Conservation (phyloP, 2,797 vertebrate species). For the Sandelia bainsii region DNA sequence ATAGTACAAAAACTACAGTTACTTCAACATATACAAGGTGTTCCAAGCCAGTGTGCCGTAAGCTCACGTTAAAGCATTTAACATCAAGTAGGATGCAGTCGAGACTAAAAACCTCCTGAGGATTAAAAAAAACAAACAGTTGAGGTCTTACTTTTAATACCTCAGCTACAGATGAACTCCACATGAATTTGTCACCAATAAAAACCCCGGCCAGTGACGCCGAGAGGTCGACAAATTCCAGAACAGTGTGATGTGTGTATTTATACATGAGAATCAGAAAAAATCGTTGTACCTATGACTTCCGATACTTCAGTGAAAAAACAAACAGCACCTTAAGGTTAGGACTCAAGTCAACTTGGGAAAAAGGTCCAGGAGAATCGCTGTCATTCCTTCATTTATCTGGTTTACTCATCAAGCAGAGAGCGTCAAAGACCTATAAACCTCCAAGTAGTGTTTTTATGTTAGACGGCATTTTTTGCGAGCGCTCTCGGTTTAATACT, state of each 20-base stretch:
- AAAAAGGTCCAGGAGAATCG: not conserved
- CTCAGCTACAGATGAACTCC: not conserved
- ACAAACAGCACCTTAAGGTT: slow-evolving; percentile 28
- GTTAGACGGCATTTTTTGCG: not conserved
- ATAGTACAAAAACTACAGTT: not conserved
- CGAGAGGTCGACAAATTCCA: not conserved
- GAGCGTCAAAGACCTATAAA: not conserved
- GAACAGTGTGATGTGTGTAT: slow-evolving; percentile 2
- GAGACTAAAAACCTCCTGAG: slow-evolving; percentile 44
- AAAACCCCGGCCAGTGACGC: slow-evolving; percentile 2
- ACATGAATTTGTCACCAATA: not conserved
- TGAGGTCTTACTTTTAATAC: not conserved
- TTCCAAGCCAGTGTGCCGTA: too few species aligned
- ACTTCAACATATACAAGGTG: too few species aligned
- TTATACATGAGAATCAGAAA: not conserved
- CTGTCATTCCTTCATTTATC: slow-evolving; percentile 48
- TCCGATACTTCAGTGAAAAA: slow-evolving; percentile 21
- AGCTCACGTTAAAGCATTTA: too few species aligned
- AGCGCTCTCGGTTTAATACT: slow-evolving; percentile 13
- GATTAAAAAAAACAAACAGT: slow-evolving; percentile 16
- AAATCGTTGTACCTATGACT: slow-evolving; percentile 6
- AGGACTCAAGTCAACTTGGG: not conserved
- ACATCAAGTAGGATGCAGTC: not conserved
- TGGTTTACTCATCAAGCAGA: not conserved
- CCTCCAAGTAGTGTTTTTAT: slow-evolving; percentile 61